Percentiles rank a stretch among this genome's conserved stretches.
phyloP scores from a whole-genome alignment of 2,797 vertebrate genomes.

The Pseudochirops corinnae region DNA sequence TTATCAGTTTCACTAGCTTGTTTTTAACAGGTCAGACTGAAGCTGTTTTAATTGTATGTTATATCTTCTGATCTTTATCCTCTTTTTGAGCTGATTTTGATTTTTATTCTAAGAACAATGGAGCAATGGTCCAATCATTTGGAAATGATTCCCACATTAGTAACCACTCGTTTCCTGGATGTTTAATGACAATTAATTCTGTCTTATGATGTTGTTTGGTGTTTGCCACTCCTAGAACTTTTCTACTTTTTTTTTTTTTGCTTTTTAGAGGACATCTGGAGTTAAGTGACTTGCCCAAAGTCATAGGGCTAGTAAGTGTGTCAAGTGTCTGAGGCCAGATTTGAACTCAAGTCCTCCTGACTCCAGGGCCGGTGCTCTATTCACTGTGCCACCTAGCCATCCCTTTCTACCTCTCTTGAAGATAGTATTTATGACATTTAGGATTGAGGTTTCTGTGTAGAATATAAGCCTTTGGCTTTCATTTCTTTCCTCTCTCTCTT shows the following conservation, averaged over 20 bases:
- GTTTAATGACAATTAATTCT: neutral
- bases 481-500: neutral
- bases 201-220: neutral
- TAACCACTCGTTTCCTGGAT: neutral
- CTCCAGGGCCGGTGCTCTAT: too few relatives aligned
- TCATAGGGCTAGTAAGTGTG: too few relatives aligned
- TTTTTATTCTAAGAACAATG: neutral
- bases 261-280: too few relatives aligned
- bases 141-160: neutral
- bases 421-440: neutral
- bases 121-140: neutral
- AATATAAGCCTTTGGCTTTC: neutral
- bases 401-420: neutral
- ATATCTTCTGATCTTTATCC: neutral
- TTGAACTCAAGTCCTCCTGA: too few relatives aligned
- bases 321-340: too few relatives aligned
- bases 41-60: neutral
- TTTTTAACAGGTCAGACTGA: neutral
- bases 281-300: too few relatives aligned
- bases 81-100: neutral
- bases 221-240: neutral
- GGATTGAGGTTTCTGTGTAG: neutral
- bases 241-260: neutral
- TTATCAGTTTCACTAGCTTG: neutral
- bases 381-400: too few relatives aligned